Evolutionary conservation across 2,797 vertebrate species (phyloP), one percentile per base, ranked within the genome.

Genomic region (Lemur catta): DNA sequence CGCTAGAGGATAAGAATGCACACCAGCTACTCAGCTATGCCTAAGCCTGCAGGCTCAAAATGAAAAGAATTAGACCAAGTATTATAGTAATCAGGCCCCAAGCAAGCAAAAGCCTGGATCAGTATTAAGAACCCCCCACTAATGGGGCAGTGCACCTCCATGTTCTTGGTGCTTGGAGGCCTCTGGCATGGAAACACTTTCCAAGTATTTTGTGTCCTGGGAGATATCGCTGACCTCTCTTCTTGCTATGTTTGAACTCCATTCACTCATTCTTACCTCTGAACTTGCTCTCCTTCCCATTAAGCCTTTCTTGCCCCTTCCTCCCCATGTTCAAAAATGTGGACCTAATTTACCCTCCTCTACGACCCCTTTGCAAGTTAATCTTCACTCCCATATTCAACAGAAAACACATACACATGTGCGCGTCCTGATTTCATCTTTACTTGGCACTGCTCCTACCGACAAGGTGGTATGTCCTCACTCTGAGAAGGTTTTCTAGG

Each of bases 1-100:
- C 8, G n/a, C 74, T 89, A 67, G 17, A 81, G 67, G 57, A 65
- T 13, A 87, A 84, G 86, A 93, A 95, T 74, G 67, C 11, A 88
- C 20, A 88, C 59, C 81, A 93, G 63, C 75, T 94, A 41, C n/a
- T 82, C 57, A 50, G 55, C 79, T 67, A 30, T 89, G 72, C 75
- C 50, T 69, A 65, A 63, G 52, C 30, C 24, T 75, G 6, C 57
- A 46, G 24, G 33, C 84, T n/a, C 52, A 69, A 84, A 50, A 78
- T 89, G 33, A 89, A 93, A 89, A 89, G 57, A 96, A 85, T 46
- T 69, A 93, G 80, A 71, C 4, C 5, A 92, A 75, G 46, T 63
- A 75, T 52, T 72, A 82, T 4, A 43, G 35, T n/a, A 89, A 79
- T 94, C n/a, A 79, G 78, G n/a, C 72, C 35, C 50, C 55, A 79